These are phyloP conservation scores for Echeneis naucrates DNA, from an alignment of 2,797 vertebrate genomes.

Conservation along the genomic window DNA sequence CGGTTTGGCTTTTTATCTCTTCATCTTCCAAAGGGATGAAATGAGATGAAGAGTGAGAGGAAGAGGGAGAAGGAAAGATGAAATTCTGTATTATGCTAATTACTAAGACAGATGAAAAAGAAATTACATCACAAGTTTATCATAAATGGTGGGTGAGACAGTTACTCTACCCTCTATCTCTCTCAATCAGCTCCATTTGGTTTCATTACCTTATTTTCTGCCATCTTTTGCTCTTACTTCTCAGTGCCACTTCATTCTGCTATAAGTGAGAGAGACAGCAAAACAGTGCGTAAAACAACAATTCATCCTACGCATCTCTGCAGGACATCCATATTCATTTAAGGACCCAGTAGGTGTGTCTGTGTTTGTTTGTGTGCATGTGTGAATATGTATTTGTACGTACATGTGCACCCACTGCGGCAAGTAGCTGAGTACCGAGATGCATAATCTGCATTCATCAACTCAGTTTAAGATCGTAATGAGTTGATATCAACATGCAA, in stretches of 20 bases:
- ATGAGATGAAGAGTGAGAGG: slow-evolving; percentile 3
- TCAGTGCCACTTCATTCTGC: slow-evolving; percentile 26
- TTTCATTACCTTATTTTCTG: slow-evolving; percentile 50
- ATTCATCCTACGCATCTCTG: slow-evolving; percentile 59
- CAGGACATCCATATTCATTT: slow-evolving; percentile 78
- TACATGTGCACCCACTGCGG: slow-evolving; percentile 54
- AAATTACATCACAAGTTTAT: slow-evolving; percentile 26
- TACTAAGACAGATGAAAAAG: slow-evolving; percentile 16
- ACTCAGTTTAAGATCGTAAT: slow-evolving; percentile 71
- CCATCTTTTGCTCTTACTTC: slow-evolving; percentile 19
- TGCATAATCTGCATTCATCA: slow-evolving; percentile 75
- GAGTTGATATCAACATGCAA: slow-evolving; percentile 75
- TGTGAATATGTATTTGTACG: slow-evolving; percentile 37
- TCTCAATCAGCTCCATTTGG: no score
- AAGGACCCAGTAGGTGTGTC: slow-evolving; percentile 39
- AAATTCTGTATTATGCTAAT: slow-evolving; percentile 26
- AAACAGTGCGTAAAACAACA: slow-evolving; percentile 38
- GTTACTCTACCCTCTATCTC: no score
- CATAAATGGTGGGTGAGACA: not conserved
- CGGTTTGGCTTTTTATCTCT: slow-evolving; percentile 44
- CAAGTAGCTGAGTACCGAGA: slow-evolving; percentile 30
- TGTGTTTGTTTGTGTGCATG: slow-evolving; percentile 31
- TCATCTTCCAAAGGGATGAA: slow-evolving; percentile 40
- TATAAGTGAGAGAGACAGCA: slow-evolving; percentile 30
- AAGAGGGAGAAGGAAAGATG: not conserved